A percentile compares a stretch with the other conserved stretches of the same genome.
Conservation (phyloP, 1,140 invertebrate species). For the Marisa cornuarietis region DNA sequence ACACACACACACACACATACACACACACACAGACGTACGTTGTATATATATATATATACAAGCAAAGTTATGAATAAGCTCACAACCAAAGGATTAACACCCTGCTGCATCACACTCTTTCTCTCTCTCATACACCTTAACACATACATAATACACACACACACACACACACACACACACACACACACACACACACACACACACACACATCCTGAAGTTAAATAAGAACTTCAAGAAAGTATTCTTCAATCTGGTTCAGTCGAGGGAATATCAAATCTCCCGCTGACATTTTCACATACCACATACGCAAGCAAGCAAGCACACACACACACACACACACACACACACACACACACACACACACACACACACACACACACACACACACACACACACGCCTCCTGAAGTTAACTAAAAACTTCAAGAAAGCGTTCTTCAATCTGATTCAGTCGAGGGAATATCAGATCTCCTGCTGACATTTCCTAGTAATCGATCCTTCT, state of each 20-base stretch:
- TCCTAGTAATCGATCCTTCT: not conserved
- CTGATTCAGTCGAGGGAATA: not conserved
- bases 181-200: too few species aligned
- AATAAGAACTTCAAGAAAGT: not conserved
- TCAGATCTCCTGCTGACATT: not conserved
- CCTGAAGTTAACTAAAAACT: not conserved
- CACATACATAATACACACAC: too few species aligned
- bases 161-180: too few species aligned
- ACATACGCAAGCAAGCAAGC: too few species aligned
- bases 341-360: not conserved
- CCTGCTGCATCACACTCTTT: not conserved
- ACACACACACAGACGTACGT: too few species aligned
- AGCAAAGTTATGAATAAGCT: too few species aligned
- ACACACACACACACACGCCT: not conserved
- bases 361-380: not conserved
- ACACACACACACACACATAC: too few species aligned
- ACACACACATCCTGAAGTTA: too few species aligned
- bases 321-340: not conserved
- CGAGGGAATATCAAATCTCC: not conserved
- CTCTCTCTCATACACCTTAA: too few species aligned
- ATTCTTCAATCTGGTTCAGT: not conserved
- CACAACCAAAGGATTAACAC: not conserved
- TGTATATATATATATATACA: not conserved
- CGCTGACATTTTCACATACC: not conserved
- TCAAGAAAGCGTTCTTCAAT: not conserved